A percentile compares a stretch with the other conserved stretches of the same genome.
Conservation (phyloP, 2,888 invertebrate genomes). For the Noctua pronuba region DNA sequence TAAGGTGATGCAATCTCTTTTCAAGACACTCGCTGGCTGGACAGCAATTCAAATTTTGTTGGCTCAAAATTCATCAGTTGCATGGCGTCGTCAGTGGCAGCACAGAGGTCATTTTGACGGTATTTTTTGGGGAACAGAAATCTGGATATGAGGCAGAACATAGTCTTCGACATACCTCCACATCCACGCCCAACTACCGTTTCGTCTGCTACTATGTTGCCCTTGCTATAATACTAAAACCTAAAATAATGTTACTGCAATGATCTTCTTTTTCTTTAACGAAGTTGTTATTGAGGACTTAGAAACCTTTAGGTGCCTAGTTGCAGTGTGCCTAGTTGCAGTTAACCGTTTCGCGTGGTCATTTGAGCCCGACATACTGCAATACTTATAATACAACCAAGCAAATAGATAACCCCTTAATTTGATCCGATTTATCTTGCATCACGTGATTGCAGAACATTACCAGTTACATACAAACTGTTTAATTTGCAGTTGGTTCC, state of each 20-base stretch:
- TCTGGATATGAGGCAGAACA: background rate
- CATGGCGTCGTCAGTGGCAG: background rate
- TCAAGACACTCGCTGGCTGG: background rate
- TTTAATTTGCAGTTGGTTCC: background rate
- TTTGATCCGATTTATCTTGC: background rate
- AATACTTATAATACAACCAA: slow-evolving; percentile 6
- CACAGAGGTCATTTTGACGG: background rate
- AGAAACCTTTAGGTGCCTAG: background rate
- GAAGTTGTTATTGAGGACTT: background rate
- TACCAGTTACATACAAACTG: background rate
- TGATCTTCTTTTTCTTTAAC: background rate
- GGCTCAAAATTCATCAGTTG: background rate
- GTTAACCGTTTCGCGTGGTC: background rate
- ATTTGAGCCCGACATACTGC: background rate
- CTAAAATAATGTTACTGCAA: background rate
- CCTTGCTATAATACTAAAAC: background rate
- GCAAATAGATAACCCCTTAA: background rate
- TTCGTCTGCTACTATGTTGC: too few relatives aligned
- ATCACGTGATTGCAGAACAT: slow-evolving; percentile 11
- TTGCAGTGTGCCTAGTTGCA: background rate
- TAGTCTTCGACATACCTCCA: background rate
- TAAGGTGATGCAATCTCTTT: background rate
- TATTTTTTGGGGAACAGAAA: background rate
- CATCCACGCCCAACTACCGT: background rate
- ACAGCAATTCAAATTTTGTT: background rate